Evolutionary conservation across 2,888 invertebrate genomes (phyloP), one percentile per base, ranked within the genome.

Genomic region (Barypeithes pellucidus): DNA sequence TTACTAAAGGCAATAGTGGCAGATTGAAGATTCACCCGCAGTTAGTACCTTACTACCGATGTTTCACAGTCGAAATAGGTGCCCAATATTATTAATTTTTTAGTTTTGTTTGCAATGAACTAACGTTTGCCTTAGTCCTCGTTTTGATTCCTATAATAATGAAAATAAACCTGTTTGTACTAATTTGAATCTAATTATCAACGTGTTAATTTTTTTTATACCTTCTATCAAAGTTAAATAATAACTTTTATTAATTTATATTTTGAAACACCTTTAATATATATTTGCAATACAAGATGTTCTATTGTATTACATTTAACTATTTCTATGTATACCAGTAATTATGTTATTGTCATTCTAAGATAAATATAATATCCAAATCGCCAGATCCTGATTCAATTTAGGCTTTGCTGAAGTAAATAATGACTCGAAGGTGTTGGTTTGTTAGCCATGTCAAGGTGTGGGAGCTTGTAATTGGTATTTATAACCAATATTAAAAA

Each of bases 21-120:
- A 54, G 22, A 24, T 54, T 29, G 54, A 33, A 33, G 54, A 54
- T 52, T 45, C 22, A 22, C 29, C 33, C 33, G 33, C 16, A 16
- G 33, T 33, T 54, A 16, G n/a, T 16, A 45, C 43, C 43, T 45
- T 45, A 24, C 50, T 22, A 50, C 33, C 29, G 29, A 70, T 70
- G 70, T 70, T 70, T 75, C 75, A 73, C 65, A 65, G 60, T 50
- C 76, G 73, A 67, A 76, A 76, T 73, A 76, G 76, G 76, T 76
- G 75, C 75, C 45, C 47, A 70, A 59, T 54, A 20, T 33, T 59
- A 47, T 33, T 65, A 52, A 24, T 63, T 24, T 36, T 43, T 8
- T 36, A 47, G 61, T 11, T 20, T 61, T 63, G 24, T 16, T 66
- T 8, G 24, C 33, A 16, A n/a, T 45, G 22, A 54, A 54, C 22